Conservation (phyloP, 2,113 vertebrate genomes). For the Boulengerochromis microlepis region DNA sequence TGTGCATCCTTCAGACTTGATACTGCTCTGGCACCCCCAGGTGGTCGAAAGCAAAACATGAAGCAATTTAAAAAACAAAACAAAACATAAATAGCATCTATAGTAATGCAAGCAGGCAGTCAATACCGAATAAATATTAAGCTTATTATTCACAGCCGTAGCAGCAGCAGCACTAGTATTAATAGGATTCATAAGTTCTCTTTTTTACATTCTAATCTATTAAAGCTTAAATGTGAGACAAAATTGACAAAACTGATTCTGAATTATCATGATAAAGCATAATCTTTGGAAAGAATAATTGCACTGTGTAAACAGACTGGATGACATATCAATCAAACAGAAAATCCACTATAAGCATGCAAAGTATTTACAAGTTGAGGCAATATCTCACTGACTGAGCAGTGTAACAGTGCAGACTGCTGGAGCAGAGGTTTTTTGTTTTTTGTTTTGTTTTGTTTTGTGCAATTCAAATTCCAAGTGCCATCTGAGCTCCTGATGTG, state of each 20-base stretch:
- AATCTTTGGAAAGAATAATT: background rate
- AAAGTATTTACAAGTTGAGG: background rate
- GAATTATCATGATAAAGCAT: background rate
- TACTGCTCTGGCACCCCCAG: constrained; percentile 68
- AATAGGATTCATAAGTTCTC: background rate
- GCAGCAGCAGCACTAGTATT: background rate
- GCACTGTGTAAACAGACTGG: background rate
- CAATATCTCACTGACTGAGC: background rate
- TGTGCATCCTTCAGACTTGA: background rate
- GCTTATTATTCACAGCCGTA: background rate
- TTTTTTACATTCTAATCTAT: background rate
- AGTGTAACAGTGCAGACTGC: background rate
- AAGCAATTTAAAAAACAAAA: background rate
- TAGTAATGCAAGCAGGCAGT: background rate
- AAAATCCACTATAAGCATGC: background rate
- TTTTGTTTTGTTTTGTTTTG: background rate
- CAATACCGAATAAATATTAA: background rate
- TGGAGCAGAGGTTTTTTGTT: background rate
- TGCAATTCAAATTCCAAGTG: constrained; percentile 31
- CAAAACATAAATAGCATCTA: background rate
- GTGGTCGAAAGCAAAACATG: constrained; percentile 53
- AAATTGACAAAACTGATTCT: background rate
- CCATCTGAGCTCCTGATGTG: constrained; percentile 7
- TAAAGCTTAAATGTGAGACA: background rate
- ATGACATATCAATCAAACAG: background rate